Evolutionary conservation across 2,113 vertebrate species (phyloP).

Genomic region (Gracilinanus agilis): DNA sequence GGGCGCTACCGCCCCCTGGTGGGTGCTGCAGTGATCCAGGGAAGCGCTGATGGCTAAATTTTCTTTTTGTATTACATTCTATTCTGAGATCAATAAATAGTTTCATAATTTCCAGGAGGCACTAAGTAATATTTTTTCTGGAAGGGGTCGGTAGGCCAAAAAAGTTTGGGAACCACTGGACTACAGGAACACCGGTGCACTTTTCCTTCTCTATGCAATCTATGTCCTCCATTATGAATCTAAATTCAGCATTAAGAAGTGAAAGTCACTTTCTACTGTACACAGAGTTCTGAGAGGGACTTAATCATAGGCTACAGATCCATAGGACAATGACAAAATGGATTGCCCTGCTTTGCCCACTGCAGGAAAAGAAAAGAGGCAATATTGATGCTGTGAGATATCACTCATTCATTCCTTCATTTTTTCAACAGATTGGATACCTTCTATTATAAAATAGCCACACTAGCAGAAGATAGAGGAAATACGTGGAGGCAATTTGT

Average conservation of each 20-base stretch:
- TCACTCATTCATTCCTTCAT: neutral
- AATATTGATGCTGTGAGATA: neutral
- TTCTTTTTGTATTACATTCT: too few species aligned
- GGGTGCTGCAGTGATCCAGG: too few species aligned
- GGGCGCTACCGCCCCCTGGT: too few species aligned
- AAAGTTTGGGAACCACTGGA: too few species aligned
- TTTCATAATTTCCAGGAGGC: too few species aligned
- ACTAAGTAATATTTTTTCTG: too few species aligned
- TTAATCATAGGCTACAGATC: neutral
- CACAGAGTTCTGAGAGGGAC: neutral
- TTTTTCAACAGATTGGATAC: neutral
- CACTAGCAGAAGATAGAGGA: neutral
- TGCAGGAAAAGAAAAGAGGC: constrained; percentile 1
- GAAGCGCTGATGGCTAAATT: too few species aligned
- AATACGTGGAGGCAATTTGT: neutral
- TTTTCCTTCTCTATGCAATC: neutral
- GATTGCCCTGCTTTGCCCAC: neutral
- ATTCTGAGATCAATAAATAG: too few species aligned
- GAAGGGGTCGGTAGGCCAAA: too few species aligned
- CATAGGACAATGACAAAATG: neutral
- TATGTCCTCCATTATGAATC: neutral
- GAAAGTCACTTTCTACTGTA: neutral
- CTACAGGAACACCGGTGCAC: neutral
- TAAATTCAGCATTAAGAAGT: neutral
- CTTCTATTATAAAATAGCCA: neutral